Evolutionary conservation across 1,140 invertebrate genomes (phyloP).

Genomic region (Dendrolimus punctatus): DNA sequence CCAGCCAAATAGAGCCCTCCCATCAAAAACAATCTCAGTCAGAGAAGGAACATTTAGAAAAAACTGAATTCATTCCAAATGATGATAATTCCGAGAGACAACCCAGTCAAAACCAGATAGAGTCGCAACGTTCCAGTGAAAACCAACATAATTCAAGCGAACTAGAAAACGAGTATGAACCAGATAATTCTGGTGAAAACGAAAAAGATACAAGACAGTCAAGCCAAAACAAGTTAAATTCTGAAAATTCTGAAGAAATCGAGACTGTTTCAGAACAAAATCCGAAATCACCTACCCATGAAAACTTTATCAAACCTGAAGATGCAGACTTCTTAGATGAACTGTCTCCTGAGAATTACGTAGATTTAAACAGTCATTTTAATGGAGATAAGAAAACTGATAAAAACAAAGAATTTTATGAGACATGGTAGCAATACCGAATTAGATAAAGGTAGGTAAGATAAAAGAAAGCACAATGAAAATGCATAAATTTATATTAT

Average conservation of each 20-base stretch:
- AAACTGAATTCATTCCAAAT: too few relatives aligned
- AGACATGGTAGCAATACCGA: constrained; percentile 12
- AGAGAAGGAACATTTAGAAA: too few relatives aligned
- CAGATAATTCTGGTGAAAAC: constrained; percentile 3
- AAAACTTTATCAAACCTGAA: constrained; percentile 8
- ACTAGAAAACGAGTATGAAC: not conserved
- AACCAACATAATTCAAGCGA: too few relatives aligned
- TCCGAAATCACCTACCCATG: not conserved
- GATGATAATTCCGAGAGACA: too few relatives aligned
- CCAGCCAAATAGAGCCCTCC: too few relatives aligned
- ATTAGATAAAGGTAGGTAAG: constrained; percentile 7
- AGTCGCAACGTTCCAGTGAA: too few relatives aligned
- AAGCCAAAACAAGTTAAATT: not conserved
- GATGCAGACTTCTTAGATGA: constrained; percentile 12
- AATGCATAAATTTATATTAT: too few relatives aligned
- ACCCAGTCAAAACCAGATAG: too few relatives aligned
- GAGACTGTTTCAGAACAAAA: not conserved
- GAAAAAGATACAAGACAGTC: not conserved
- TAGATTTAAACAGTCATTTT: constrained; percentile 16
- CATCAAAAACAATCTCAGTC: too few relatives aligned
- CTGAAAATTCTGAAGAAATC: not conserved
- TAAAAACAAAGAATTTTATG: constrained; percentile 7
- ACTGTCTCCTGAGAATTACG: constrained; percentile 13
- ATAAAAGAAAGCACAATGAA: too few relatives aligned
- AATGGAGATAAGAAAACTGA: constrained; percentile 6